Percentiles rank a stretch among this genome's conserved stretches.
phyloP scores from a whole-genome alignment of 2,797 vertebrate species.

The Acanthornis magna region DNA sequence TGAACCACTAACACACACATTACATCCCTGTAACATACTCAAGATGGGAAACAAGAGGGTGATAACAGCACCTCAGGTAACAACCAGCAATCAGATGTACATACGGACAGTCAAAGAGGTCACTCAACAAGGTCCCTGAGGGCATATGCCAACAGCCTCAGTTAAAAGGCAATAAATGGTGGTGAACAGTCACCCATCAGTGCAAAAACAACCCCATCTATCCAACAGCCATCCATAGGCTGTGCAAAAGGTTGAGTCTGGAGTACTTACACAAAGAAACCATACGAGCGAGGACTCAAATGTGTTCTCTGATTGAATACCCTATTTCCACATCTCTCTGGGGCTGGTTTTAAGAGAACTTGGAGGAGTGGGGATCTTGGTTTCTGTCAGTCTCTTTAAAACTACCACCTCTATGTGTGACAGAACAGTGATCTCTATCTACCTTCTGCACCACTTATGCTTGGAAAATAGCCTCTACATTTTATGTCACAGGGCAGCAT shows the following conservation, averaged over 20 bases:
- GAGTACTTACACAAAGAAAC: background rate
- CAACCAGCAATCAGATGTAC: background rate
- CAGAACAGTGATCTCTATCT: background rate
- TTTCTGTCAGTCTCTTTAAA: background rate
- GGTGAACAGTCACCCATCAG: background rate
- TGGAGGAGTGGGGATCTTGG: background rate
- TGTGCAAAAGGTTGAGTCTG: background rate
- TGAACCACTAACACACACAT: background rate
- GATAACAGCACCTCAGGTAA: background rate
- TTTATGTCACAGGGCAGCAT: background rate
- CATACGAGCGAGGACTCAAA: background rate
- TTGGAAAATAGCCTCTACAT: background rate
- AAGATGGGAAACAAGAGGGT: background rate
- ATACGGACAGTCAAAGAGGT: background rate
- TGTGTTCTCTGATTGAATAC: background rate
- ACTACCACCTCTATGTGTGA: background rate
- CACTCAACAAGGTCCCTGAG: background rate
- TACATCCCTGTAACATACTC: background rate
- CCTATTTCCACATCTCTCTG: background rate
- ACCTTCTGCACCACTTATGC: background rate
- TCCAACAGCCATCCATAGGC: accelerated
- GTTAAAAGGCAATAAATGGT: background rate
- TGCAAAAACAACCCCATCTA: background rate
- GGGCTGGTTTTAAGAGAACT: background rate
- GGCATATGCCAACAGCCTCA: background rate